Evolutionary conservation across 2,888 invertebrate genomes (phyloP).

Genomic region (Chloroclystis v-ata): DNA sequence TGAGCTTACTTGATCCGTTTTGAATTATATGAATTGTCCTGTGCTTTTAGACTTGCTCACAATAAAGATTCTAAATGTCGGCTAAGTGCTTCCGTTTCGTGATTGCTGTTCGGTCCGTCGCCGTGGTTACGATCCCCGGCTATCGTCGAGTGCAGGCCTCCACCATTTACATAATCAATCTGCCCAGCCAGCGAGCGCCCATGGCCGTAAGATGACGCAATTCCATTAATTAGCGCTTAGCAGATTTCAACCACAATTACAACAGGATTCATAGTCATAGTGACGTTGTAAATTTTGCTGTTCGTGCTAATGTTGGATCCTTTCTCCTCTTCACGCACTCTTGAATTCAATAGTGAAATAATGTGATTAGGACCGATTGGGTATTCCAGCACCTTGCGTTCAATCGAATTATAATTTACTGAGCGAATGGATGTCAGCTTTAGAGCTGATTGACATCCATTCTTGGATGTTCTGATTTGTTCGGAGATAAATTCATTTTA

Average conservation of each 20-base stretch:
- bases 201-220: conserved; percentile 41
- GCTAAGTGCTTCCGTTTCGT: background rate
- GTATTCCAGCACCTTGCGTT: conserved; percentile 5
- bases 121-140: conserved; percentile 44
- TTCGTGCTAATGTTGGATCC: background rate
- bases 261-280: conserved; percentile 9
- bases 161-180: conserved; percentile 66
- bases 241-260: conserved; percentile 21
- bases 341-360: conserved; percentile 1
- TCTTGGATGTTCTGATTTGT: no score
- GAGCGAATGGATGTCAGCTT: conserved; percentile 24
- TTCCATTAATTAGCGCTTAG: conserved; percentile 44
- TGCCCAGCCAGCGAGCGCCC: conserved; percentile 41
- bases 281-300: conserved; percentile 1
- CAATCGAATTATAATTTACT: conserved; percentile 24
- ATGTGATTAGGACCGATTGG: conserved; percentile 5
- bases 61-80: conserved; percentile 6
- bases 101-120: conserved; percentile 28
- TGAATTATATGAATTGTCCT: conserved; percentile 45
- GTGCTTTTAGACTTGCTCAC: conserved; percentile 8
- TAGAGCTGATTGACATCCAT: conserved; percentile 28
- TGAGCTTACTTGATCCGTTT: conserved; percentile 40
- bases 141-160: conserved; percentile 53
- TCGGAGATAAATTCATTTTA: conserved; percentile 36
- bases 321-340: background rate